Percentiles rank a stretch among this genome's conserved stretches.
Conservation (phyloP, 2,888 invertebrate genomes). For the Anoncus sp. region DNA sequence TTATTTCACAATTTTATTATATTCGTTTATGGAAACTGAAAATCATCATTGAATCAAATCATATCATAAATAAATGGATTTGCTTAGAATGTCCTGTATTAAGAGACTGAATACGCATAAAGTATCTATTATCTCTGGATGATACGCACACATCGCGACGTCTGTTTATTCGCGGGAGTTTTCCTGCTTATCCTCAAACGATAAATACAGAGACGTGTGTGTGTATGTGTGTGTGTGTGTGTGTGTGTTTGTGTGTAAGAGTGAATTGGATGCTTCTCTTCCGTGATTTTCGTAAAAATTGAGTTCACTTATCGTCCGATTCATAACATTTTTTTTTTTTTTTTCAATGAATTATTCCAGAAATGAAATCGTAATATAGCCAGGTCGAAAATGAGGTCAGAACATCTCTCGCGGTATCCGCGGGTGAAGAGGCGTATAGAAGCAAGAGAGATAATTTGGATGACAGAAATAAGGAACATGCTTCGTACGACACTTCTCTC, state of each 20-base stretch:
- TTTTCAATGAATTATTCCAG: background rate
- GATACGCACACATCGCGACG: background rate
- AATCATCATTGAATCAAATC: no score
- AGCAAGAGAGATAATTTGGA: background rate
- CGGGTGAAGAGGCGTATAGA: background rate
- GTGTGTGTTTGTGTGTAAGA: no score
- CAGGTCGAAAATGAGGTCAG: background rate
- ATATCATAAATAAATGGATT: no score
- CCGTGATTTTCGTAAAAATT: background rate
- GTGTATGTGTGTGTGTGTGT: background rate
- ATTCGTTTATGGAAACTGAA: no score
- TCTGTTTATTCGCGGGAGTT: background rate
- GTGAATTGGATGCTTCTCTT: background rate
- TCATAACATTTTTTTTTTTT: background rate
- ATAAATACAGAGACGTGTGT: background rate
- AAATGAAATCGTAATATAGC: slow-evolving; percentile 10
- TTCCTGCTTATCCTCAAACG: background rate
- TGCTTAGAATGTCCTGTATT: no score
- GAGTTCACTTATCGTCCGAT: background rate
- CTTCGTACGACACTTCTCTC: slow-evolving; percentile 1
- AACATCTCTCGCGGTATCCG: background rate
- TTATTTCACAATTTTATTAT: no score
- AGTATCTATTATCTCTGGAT: background rate
- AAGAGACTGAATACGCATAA: background rate
- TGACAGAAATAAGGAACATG: background rate